Percentiles rank a stretch among this genome's conserved stretches.
Evolutionary conservation across 2,888 invertebrate species (phyloP).

Genomic region (Hemithea aestivaria): DNA sequence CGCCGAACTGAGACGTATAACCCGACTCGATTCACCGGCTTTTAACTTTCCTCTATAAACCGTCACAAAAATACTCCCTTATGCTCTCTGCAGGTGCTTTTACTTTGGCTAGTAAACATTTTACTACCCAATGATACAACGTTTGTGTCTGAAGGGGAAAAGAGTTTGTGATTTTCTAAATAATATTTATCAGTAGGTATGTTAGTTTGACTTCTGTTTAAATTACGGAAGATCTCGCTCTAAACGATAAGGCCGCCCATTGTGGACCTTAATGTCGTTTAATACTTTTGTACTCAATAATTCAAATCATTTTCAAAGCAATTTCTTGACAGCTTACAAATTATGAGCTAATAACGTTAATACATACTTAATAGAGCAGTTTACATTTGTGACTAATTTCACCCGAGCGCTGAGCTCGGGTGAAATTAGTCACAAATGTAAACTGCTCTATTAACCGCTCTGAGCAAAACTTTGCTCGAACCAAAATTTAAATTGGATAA

Average conservation of each 20-base stretch:
- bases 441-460: conserved; percentile 18
- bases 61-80: conserved; percentile 9
- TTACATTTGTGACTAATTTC: conserved; percentile 14
- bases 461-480: conserved; percentile 14
- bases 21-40: conserved; percentile 11
- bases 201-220: no score
- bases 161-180: no score
- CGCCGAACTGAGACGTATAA: conserved; percentile 13
- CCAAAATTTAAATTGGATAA: conserved; percentile 19
- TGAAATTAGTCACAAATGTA: conserved; percentile 13
- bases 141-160: conserved; percentile 8
- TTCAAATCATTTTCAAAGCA: conserved; percentile 7
- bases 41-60: conserved; percentile 14
- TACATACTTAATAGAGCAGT: conserved; percentile 16
- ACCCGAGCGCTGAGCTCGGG: conserved; percentile 5
- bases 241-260: no score
- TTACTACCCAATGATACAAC: conserved; percentile 11
- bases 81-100: conserved; percentile 11
- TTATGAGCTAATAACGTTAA: conserved; percentile 11
- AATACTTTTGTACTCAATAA: no score
- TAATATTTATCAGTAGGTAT: no score
- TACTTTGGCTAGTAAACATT: conserved; percentile 13
- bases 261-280: no score
- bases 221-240: no score
- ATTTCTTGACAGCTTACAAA: conserved; percentile 14